Base-by-base conservation (phyloP, 2,797 vertebrate species). In the Channallabes apus region DNA sequence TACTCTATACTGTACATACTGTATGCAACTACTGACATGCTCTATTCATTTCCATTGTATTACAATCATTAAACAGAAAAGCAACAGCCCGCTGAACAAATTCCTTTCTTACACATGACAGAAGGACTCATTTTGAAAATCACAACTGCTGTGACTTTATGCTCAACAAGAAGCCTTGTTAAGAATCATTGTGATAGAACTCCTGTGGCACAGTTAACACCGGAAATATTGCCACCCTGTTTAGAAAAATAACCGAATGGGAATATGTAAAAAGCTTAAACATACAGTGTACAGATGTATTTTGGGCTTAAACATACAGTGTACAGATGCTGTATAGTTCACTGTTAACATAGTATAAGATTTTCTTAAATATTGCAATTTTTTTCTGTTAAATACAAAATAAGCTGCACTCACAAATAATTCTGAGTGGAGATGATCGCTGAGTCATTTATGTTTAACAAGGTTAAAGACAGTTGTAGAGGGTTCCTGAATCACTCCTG, bases 161-260 rank as follows among this genome's bases (percentile, higher is more conserved):
- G 27, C 87, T 67, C 80, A 79, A 69, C 67, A 22, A 75, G 84
- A 86, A 84, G 38, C 59, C 72, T 87, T 77, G 59, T n/a, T 56
- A 76, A 86, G 35, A 51, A 59, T 69, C 54, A 80, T 68, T 64
- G n/a, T 14, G 29, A 67, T 54, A 84, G 71, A 73, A 83, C 58
- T 82, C n/a, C 14, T 24, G 46, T 4, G n/a, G 24, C 72, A 27
- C 51, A 58, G 27, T 76, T 32, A 29, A 76, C 51, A 58, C 54
- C 54, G 58, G 27, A 32, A 77, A 22, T 58, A 77, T 32, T 77
- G 73, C 8, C 29, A 35, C 75, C 75, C 4, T 32, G 22, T 77
- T 76, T 32, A 29, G 56, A 17, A 76, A 73, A 76, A 58, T 58
- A 76, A 32, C 51, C 15, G 9, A 76, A 32, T 11, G 41, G 27